phyloP scores from a whole-genome alignment of 2,113 vertebrate species.

The Pao palembangensis region DNA sequence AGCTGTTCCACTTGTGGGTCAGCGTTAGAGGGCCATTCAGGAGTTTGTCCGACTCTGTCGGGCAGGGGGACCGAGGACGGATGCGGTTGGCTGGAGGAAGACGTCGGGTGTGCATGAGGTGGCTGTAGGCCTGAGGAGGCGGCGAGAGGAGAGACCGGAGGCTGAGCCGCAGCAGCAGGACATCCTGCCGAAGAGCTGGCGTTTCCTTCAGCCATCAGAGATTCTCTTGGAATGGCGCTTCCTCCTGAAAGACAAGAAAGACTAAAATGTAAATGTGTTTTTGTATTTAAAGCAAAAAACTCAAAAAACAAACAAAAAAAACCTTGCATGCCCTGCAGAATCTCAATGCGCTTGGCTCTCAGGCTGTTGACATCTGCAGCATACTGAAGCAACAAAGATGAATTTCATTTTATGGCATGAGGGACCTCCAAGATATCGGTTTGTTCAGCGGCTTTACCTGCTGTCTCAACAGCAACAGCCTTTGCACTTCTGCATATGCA shows the following conservation, averaged over 20 bases:
- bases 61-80: background rate
- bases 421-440: background rate
- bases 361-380: constrained; percentile 85
- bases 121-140: constrained; percentile 6
- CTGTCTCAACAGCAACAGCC: constrained; percentile 81
- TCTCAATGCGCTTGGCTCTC: constrained; percentile 85
- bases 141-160: constrained; percentile 5
- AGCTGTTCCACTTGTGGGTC: background rate
- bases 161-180: background rate
- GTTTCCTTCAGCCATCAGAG: background rate
- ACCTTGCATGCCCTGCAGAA: constrained; percentile 89
- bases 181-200: background rate
- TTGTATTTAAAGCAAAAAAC: background rate
- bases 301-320: no score
- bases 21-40: background rate
- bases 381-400: constrained; percentile 68
- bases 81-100: constrained; percentile 7
- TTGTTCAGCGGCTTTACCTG: constrained; percentile 74
- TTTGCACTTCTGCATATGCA: constrained; percentile 85
- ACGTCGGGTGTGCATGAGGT: background rate
- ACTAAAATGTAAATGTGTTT: background rate
- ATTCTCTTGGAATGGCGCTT: constrained; percentile 3
- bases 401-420: background rate
- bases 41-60: background rate
- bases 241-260: constrained; percentile 35